Evolutionary conservation across 2,888 invertebrate species (phyloP), one percentile per base, ranked within the genome.

Genomic region (Plebejus argus): DNA sequence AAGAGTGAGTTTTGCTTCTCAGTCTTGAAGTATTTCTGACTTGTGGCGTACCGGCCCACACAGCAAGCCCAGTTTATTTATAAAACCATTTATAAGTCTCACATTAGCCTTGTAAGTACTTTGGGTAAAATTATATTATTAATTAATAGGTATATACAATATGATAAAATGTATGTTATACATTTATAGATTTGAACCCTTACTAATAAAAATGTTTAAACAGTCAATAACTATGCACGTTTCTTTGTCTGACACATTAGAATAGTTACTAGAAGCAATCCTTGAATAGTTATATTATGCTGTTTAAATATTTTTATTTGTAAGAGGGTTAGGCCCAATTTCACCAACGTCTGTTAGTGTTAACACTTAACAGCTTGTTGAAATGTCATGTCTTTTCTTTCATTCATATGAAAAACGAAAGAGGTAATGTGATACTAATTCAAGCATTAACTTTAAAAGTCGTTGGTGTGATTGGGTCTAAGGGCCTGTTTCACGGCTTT

Each of bases 101-200:
- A 66, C 66, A 18, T 61, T 61, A 61, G 23, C 4, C 28, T 23
- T 10, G 4, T 28, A 23, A 12, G 61, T 66, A 66, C 23, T 66
- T 66, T 66, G 28, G 28, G 28, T 28, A 7, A 39, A 39, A 39
- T 39, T 39, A 39, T 39, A 39, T 39, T 39, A 39, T 39, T 7
- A 39, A n/a, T n/a, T 6, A 7, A n/a, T n/a, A 39, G 39, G 53
- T 53, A n/a, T n/a, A n/a, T n/a, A n/a, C n/a, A n/a, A n/a, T n/a
- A 58, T 58, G n/a, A 53, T 58, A 6, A 58, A 61, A 61, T 61
- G 20, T 61, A 61, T 23, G 58, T 56, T 56, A 56, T 56, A n/a
- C 56, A n/a, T n/a, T 56, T 56, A n/a, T 56, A 56, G 18, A 56
- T 56, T 56, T 56, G 1, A 18, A 15, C 8, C 39, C 39, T 39